Conservation (phyloP, 2,113 vertebrate species). For the Silurus asotus region DNA sequence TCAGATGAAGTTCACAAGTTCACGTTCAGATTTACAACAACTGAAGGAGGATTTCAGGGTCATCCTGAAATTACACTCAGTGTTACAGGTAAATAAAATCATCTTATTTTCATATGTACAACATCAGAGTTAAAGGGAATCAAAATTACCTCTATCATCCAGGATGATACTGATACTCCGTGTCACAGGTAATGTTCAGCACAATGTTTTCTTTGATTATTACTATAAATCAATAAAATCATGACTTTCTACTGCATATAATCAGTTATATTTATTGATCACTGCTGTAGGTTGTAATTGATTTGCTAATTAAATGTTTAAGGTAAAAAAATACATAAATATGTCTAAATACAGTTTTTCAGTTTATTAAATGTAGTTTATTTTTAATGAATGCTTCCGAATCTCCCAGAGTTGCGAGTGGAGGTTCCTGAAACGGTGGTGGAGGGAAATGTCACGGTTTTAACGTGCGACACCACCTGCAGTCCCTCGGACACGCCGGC, state of each 20-base stretch:
- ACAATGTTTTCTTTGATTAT: not conserved
- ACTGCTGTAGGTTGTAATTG: not conserved
- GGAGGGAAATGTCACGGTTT: constrained; percentile 18
- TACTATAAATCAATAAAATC: not conserved
- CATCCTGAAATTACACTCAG: not conserved
- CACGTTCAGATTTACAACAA: too few species aligned
- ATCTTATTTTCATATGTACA: constrained; percentile 7
- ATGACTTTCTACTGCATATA: not conserved
- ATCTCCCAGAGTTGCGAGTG: constrained; percentile 6
- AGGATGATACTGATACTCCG: not conserved
- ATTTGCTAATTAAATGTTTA: not conserved
- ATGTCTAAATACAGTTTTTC: not conserved
- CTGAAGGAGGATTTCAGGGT: not conserved
- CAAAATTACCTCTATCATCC: not conserved
- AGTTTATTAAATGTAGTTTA: not conserved
- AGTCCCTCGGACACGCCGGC: not conserved
- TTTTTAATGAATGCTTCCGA: not conserved
- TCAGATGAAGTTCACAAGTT: too few species aligned
- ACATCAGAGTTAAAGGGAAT: not conserved
- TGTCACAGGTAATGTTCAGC: constrained; percentile 5
- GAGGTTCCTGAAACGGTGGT: not conserved
- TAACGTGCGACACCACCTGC: constrained; percentile 25
- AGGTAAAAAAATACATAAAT: not conserved
- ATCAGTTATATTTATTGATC: not conserved
- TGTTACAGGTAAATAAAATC: too few species aligned